A percentile compares a stretch with the other conserved stretches of the same genome.
phyloP scores from a whole-genome alignment of 2,113 vertebrate species.

The Sphaerodactylus townsendi region DNA sequence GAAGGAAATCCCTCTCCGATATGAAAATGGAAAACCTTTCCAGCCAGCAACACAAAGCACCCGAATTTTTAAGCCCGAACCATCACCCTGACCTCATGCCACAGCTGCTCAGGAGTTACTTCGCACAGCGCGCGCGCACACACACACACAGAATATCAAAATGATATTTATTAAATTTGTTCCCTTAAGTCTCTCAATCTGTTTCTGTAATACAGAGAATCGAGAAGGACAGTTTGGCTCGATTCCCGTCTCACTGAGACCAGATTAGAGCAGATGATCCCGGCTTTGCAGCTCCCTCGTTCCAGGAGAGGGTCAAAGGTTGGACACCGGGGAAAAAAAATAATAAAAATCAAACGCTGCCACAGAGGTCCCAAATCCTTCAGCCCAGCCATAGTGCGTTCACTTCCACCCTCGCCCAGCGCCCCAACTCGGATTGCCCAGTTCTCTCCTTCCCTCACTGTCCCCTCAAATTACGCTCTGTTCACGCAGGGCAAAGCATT shows the following conservation, averaged over 20 bases:
- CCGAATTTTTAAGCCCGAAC: neutral
- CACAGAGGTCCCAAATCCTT: neutral
- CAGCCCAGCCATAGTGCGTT: neutral
- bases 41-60: no score
- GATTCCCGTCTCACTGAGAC: slow-evolving; percentile 61
- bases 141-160: slow-evolving; percentile 49
- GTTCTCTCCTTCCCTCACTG: neutral
- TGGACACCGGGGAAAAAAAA: slow-evolving; percentile 16
- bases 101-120: neutral
- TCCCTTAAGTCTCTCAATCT: slow-evolving; percentile 70
- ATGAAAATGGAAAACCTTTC: neutral
- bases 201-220: slow-evolving; percentile 65
- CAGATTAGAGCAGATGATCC: slow-evolving; percentile 72
- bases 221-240: slow-evolving; percentile 59
- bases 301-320: slow-evolving; percentile 55
- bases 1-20: neutral
- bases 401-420: no score
- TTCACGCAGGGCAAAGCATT: no score
- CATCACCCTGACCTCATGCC: neutral
- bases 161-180: slow-evolving; percentile 70
- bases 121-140: neutral
- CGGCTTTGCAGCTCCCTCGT: slow-evolving; percentile 53
- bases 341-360: no score
- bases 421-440: neutral
- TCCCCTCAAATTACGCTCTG: neutral